These are phyloP conservation scores for Apis florea DNA, from an alignment of 1,140 invertebrate species.

Conservation along the genomic window DNA sequence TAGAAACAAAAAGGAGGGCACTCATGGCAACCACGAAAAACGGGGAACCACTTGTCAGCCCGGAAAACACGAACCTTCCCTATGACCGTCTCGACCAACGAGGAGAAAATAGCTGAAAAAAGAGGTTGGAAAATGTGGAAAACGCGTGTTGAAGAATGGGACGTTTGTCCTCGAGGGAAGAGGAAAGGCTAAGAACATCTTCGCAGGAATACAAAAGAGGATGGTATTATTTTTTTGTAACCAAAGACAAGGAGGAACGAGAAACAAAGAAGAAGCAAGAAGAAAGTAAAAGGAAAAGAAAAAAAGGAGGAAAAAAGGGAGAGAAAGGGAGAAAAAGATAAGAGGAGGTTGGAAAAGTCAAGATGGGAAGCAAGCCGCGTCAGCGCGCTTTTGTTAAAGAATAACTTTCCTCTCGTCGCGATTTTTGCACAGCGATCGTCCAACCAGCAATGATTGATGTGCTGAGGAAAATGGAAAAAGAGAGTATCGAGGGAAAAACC, in stretches of 20 bases:
- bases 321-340: not conserved
- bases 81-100: not conserved
- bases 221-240: not conserved
- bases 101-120: not conserved
- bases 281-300: too few species aligned
- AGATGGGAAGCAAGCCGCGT: not conserved
- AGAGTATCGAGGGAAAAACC: not conserved
- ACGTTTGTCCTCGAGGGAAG: constrained; percentile 1
- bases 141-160: constrained; percentile 4
- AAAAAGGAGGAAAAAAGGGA: not conserved
- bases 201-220: not conserved
- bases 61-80: not conserved
- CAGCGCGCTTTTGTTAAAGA: not conserved
- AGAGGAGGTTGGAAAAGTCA: not conserved
- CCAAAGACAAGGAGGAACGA: not conserved
- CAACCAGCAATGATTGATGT: not conserved
- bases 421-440: not conserved
- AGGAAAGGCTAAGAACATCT: not conserved
- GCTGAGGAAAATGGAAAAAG: not conserved
- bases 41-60: constrained; percentile 9
- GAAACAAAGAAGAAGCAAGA: not conserved
- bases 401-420: not conserved
- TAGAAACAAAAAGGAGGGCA: not conserved
- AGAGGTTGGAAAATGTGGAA: not conserved
- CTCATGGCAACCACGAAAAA: constrained; percentile 1